Conservation (phyloP, 2,113 vertebrate species). For the Neogobius melanostomus region DNA sequence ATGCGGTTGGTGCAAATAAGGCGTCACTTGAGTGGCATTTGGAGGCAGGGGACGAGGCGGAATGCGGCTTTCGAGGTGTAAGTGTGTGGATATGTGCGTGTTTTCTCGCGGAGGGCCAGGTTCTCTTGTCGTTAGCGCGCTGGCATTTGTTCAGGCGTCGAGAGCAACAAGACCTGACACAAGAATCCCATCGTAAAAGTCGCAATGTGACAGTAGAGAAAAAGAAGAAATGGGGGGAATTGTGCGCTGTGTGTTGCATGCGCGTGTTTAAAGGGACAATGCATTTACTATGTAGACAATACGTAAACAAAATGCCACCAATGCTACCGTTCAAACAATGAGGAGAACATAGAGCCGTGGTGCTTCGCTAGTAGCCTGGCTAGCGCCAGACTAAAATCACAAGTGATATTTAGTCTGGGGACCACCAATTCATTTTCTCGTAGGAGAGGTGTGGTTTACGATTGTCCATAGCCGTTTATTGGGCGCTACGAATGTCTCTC, state of each 20-base stretch:
- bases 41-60: constrained; percentile 50
- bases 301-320: neutral
- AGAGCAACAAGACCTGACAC: constrained; percentile 49
- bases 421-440: too few relatives aligned
- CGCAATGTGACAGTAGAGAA: constrained; percentile 37
- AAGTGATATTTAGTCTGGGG: too few relatives aligned
- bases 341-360: too few relatives aligned
- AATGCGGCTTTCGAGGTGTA: constrained; percentile 21
- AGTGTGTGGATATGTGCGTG: neutral
- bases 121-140: constrained; percentile 23
- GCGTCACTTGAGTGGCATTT: constrained; percentile 58
- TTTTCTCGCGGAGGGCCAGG: neutral
- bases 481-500: too few relatives aligned
- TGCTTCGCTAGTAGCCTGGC: too few relatives aligned
- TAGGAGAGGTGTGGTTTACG: too few relatives aligned
- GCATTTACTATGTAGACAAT: too few relatives aligned
- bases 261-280: too few relatives aligned
- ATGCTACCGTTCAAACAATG: neutral
- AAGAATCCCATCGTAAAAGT: constrained; percentile 29
- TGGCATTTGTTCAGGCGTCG: constrained; percentile 56
- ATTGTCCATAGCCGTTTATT: too few relatives aligned
- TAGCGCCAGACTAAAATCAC: too few relatives aligned
- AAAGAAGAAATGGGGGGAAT: constrained; percentile 21
- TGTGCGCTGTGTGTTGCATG: neutral
- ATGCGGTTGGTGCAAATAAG: constrained; percentile 43